phyloP scores from a whole-genome alignment of 2,797 vertebrate species.

The Allobates femoralis region DNA sequence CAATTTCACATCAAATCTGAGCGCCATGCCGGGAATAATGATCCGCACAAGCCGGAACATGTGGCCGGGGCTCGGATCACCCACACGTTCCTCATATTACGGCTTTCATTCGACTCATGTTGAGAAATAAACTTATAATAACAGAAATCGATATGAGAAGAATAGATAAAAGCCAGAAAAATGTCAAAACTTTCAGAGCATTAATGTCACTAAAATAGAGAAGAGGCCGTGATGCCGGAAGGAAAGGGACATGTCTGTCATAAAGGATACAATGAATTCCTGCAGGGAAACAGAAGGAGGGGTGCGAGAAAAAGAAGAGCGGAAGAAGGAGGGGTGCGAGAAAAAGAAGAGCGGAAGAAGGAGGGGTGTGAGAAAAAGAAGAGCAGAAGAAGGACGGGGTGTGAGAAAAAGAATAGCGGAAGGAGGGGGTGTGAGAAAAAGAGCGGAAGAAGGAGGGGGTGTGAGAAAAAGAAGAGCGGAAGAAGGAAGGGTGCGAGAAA shows the following conservation, averaged over 20 bases:
- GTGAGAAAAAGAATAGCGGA: no score
- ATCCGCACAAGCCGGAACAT: background rate
- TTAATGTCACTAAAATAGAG: background rate
- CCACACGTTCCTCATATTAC: background rate
- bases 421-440: no score
- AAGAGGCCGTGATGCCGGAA: background rate
- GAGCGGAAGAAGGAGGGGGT: no score
- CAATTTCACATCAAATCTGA: constrained; percentile 2
- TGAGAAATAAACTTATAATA: background rate
- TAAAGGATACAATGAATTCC: no score
- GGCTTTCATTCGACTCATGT: background rate
- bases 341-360: background rate
- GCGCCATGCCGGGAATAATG: constrained; percentile 6
- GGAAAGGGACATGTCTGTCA: no score
- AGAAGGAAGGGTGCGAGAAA: no score
- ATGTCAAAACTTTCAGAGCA: background rate
- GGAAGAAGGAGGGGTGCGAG: no score
- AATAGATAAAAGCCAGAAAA: background rate
- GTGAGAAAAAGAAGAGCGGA: no score
- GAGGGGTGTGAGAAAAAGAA: no score
- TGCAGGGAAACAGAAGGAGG: background rate
- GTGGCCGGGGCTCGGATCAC: background rate
- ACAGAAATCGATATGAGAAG: background rate
- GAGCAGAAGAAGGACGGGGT: no score
- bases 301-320: no score